Percentiles rank a stretch among this genome's conserved stretches.
Conservation (phyloP, 2,797 vertebrate species). For the Pipistrellus pygmaeus region DNA sequence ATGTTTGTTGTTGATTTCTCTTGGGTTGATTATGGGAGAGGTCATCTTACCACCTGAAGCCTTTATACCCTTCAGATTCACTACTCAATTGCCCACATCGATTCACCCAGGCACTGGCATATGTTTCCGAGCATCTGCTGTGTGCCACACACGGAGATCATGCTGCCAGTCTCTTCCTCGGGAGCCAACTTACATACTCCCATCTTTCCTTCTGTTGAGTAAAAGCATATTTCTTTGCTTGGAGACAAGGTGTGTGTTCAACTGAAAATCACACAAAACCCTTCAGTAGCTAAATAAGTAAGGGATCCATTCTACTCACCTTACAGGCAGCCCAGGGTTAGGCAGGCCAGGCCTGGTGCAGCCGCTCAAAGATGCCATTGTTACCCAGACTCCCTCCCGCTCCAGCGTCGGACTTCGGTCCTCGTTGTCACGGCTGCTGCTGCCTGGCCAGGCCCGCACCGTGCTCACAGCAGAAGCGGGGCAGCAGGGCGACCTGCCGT, state of each 20-base stretch:
- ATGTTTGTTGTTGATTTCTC: not conserved
- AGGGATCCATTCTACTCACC: not conserved
- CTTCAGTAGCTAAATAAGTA: not conserved
- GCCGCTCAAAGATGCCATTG: not conserved
- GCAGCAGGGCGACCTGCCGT: not conserved
- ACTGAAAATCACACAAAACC: not conserved
- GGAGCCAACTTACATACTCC: not conserved
- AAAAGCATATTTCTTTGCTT: conserved; percentile 29
- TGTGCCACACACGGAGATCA: too few relatives aligned
- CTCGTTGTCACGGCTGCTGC: not conserved
- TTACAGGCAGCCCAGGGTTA: not conserved
- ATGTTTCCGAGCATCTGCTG: not conserved
- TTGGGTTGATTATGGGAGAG: not conserved
- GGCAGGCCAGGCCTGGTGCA: not conserved
- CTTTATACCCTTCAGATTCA: not conserved
- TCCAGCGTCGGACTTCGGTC: not conserved
- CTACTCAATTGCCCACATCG: not conserved
- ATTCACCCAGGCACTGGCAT: too few relatives aligned
- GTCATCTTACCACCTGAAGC: not conserved
- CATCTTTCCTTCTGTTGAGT: not conserved
- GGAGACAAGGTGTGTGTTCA: not conserved
- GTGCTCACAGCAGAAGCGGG: not conserved
- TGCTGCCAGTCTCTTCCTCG: not conserved
- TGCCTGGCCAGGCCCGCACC: not conserved
- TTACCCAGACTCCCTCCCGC: not conserved